phyloP scores from a whole-genome alignment of 2,888 invertebrate species.

The Nycteola revayana region DNA sequence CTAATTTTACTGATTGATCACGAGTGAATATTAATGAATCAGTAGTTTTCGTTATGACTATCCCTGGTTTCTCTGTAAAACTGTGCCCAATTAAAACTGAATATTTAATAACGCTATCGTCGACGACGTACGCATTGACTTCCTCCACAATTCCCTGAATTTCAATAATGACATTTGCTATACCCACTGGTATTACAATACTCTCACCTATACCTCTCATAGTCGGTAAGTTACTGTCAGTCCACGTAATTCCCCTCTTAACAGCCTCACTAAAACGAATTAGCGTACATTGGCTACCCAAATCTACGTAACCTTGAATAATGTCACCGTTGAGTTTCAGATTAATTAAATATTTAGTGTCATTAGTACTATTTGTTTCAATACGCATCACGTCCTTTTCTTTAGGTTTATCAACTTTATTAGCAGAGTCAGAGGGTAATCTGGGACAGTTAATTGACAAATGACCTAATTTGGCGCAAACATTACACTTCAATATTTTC shows the following conservation, averaged over 20 bases:
- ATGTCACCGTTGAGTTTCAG: slow-evolving; percentile 1
- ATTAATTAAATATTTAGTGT: slow-evolving; percentile 1
- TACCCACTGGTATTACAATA: not conserved
- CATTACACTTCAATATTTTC: slow-evolving; percentile 6
- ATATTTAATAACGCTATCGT: too few relatives aligned
- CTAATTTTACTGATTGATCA: too few relatives aligned
- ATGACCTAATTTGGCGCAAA: slow-evolving; percentile 8
- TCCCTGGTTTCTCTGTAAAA: too few relatives aligned
- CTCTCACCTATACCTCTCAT: slow-evolving; percentile 9
- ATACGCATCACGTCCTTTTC: not conserved
- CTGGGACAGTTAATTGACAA: slow-evolving; percentile 2
- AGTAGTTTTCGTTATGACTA: too few relatives aligned
- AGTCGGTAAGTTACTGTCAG: not conserved
- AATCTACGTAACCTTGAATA: slow-evolving; percentile 4
- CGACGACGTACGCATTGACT: too few relatives aligned
- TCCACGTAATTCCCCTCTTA: slow-evolving; percentile 2
- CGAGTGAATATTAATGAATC: too few relatives aligned
- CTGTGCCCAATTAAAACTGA: too few relatives aligned
- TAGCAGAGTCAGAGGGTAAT: not conserved
- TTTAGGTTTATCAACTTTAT: not conserved
- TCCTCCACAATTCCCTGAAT: not conserved
- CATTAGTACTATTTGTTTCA: not conserved
- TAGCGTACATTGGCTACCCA: slow-evolving; percentile 12
- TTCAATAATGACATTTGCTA: not conserved
- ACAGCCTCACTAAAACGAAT: slow-evolving; percentile 1